These are phyloP conservation scores for Brachionus sp. DNA, from an alignment of 1,140 invertebrate species.

Conservation along the genomic window DNA sequence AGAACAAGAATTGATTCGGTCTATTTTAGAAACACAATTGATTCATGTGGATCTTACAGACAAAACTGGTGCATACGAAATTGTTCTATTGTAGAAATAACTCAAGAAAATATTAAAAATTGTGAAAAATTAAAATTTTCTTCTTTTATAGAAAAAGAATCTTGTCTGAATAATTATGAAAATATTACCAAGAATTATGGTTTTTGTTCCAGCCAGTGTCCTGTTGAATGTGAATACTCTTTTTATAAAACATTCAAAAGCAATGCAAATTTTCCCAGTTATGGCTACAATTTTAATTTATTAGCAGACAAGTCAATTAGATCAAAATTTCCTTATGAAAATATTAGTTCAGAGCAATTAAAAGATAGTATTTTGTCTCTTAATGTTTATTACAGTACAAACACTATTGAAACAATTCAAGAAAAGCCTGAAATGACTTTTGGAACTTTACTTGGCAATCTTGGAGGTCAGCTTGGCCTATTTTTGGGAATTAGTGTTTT, in stretches of 20 bases:
- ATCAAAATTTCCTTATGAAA: neutral
- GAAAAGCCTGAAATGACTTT: neutral
- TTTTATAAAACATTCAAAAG: neutral
- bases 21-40: slow-evolving; percentile 1
- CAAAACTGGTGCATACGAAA: neutral
- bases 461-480: slow-evolving; percentile 33
- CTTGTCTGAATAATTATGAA: neutral
- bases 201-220: neutral
- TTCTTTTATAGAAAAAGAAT: neutral
- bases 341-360: neutral
- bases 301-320: neutral
- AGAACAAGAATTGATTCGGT: neutral
- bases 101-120: neutral
- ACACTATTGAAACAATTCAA: neutral
- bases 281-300: neutral
- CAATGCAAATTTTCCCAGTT: neutral
- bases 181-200: neutral
- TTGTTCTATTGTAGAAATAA: neutral
- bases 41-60: neutral
- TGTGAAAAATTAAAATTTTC: neutral
- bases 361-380: neutral
- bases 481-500: slow-evolving; percentile 43
- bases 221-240: slow-evolving; percentile 13
- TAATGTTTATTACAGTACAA: slow-evolving; percentile 22
- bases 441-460: neutral